phyloP scores from a whole-genome alignment of 2,113 vertebrate species.

The Anoura caudifer region DNA sequence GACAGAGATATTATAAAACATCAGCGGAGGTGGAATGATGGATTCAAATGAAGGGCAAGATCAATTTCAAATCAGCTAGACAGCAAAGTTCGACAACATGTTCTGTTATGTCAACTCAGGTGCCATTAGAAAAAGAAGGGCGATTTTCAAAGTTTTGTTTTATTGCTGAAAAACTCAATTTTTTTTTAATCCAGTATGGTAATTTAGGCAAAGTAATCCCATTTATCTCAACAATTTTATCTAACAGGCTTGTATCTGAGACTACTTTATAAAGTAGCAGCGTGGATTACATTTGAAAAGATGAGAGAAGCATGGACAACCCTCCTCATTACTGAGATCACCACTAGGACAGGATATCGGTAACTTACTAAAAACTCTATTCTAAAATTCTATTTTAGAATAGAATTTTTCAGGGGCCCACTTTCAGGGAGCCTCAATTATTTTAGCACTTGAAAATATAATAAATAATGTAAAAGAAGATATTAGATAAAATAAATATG shows the following conservation, averaged over 20 bases:
- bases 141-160: conserved; percentile 23
- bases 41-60: conserved; percentile 42
- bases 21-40: neutral
- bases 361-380: neutral
- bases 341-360: neutral
- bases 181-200: neutral
- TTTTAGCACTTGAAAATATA: neutral
- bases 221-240: conserved; percentile 20
- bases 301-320: neutral
- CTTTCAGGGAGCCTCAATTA: neutral
- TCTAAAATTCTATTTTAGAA: neutral
- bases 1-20: conserved; percentile 11
- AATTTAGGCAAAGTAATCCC: neutral
- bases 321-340: neutral
- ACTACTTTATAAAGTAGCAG: neutral
- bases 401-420: neutral
- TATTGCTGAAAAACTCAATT: neutral
- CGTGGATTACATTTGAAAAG: neutral
- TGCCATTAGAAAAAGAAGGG: neutral
- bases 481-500: neutral
- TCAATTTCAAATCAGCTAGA: neutral
- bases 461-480: conserved; percentile 8
- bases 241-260: neutral
- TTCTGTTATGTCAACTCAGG: neutral
- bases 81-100: neutral